Conservation (phyloP, 2,888 invertebrate species). For the Gymnoscelis rufifasciata region DNA sequence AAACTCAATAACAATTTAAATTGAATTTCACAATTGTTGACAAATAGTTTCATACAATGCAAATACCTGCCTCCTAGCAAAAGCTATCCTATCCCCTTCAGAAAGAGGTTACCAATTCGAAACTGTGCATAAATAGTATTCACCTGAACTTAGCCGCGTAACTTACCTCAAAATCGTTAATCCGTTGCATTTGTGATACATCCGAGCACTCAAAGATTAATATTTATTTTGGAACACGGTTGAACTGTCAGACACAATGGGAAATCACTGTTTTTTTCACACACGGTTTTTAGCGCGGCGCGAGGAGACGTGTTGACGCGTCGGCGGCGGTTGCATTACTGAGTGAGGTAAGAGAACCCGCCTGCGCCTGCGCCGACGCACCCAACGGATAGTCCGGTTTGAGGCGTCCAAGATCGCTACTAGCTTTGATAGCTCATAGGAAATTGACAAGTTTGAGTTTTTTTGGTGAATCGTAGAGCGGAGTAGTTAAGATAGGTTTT, state of each 20-base stretch:
- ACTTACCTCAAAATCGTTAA: constrained; percentile 60
- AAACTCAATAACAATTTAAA: constrained; percentile 35
- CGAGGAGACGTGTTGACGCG: constrained; percentile 44
- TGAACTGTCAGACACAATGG: constrained; percentile 57
- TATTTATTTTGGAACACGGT: constrained; percentile 46
- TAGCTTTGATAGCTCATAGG: constrained; percentile 14
- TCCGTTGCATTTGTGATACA: constrained; percentile 48
- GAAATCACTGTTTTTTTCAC: constrained; percentile 57
- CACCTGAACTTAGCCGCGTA: constrained; percentile 49
- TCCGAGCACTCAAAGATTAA: constrained; percentile 36
- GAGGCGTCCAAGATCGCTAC: constrained; percentile 27
- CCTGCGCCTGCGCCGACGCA: constrained; percentile 60
- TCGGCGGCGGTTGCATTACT: constrained; percentile 59
- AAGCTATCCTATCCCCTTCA: constrained; percentile 53
- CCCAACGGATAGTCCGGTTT: constrained; percentile 69
- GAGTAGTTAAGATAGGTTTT: neutral
- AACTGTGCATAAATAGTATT: constrained; percentile 45
- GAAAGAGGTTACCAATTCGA: constrained; percentile 43
- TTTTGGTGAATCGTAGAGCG: neutral
- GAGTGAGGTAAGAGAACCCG: constrained; percentile 42
- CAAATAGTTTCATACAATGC: constrained; percentile 61
- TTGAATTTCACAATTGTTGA: constrained; percentile 48
- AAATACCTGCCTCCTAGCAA: constrained; percentile 53
- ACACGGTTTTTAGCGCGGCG: constrained; percentile 29
- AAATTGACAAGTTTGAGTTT: constrained; percentile 1